Percentiles rank a stretch among this genome's conserved stretches.
phyloP scores from a whole-genome alignment of 2,797 vertebrate genomes.

The Galagoides demidoff region DNA sequence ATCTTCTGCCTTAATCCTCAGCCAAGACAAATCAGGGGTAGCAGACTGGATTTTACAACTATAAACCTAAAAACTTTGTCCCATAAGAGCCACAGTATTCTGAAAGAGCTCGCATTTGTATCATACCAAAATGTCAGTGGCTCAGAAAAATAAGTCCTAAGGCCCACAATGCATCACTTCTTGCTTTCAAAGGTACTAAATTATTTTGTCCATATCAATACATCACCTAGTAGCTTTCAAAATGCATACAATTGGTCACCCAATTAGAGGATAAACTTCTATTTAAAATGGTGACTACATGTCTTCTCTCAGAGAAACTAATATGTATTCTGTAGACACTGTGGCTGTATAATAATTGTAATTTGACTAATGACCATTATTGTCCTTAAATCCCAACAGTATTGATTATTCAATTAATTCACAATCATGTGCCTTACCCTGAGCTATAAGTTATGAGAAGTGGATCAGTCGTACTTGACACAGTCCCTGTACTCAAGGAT shows the following conservation, averaged over 20 bases:
- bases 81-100: neutral
- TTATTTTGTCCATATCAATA: neutral
- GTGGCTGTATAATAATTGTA: neutral
- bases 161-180: neutral
- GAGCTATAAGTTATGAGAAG: neutral
- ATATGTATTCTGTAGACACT: neutral
- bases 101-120: neutral
- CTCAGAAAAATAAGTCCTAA: constrained; percentile 26
- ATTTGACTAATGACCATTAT: neutral
- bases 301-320: neutral
- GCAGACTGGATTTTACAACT: constrained; percentile 29
- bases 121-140: neutral
- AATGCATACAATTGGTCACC: neutral
- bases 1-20: constrained; percentile 21
- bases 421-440: neutral
- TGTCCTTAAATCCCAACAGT: constrained; percentile 13
- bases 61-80: constrained; percentile 13
- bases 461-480: neutral
- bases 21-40: constrained; percentile 27
- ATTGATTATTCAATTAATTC: neutral
- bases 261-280: neutral
- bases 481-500: neutral
- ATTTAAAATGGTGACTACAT: neutral
- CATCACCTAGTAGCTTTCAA: neutral
- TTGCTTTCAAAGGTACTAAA: neutral